Evolutionary conservation across 2,888 invertebrate genomes (phyloP).

Genomic region (Phymatocera aterrima): DNA sequence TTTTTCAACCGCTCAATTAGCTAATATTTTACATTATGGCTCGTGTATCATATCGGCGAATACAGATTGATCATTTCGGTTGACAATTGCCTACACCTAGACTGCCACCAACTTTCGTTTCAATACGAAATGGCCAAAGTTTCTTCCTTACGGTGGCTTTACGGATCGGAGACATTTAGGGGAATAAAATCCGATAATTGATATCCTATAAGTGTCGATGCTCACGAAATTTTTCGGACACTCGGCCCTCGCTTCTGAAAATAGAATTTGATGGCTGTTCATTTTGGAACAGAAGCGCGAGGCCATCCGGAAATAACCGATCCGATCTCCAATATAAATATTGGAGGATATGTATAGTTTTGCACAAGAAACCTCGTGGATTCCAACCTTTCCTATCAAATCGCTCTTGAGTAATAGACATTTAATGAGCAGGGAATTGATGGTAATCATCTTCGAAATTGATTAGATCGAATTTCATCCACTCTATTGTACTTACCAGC

Average conservation of each 20-base stretch:
- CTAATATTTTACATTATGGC: neutral
- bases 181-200: neutral
- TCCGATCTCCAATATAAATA: constrained; percentile 10
- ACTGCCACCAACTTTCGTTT: neutral
- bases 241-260: neutral
- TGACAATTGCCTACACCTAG: neutral
- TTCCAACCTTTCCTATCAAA: constrained; percentile 19
- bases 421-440: neutral
- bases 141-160: neutral
- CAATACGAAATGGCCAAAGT: neutral
- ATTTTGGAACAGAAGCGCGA: constrained; percentile 38
- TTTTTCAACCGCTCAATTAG: neutral
- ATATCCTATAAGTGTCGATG: neutral
- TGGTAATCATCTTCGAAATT: neutral
- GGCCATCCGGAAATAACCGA: constrained; percentile 17
- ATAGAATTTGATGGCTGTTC: constrained; percentile 30
- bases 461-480: neutral
- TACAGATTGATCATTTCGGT: neutral
- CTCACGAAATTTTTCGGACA: neutral
- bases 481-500: constrained; percentile 24
- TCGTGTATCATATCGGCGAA: neutral
- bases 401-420: neutral
- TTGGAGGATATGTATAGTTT: constrained; percentile 24
- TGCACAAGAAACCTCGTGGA: neutral
- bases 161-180: neutral